Conservation (phyloP, 92 coral and sea anemone genomes). For the Muricea muricata region DNA sequence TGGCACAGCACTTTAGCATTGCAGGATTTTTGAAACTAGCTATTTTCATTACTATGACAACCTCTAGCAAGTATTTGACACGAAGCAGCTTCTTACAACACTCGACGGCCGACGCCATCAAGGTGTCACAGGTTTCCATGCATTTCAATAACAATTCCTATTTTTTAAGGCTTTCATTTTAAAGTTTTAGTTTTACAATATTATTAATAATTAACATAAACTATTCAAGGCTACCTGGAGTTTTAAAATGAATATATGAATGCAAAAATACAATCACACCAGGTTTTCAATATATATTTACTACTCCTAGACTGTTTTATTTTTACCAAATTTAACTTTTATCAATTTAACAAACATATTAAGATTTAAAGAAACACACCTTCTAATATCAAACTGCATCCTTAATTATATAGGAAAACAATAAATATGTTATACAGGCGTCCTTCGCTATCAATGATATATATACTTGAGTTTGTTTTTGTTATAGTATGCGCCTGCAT, state of each 20-base stretch:
- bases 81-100: too few species aligned
- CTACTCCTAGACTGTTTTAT: not conserved
- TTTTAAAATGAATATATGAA: too few species aligned
- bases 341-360: not conserved
- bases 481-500: slow-evolving; percentile 30
- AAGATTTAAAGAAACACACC: slow-evolving; percentile 54
- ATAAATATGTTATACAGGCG: not conserved
- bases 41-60: not conserved
- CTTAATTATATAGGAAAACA: not conserved
- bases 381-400: slow-evolving; percentile 88
- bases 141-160: too few species aligned
- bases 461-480: not conserved
- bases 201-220: not conserved
- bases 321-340: not conserved
- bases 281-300: too few species aligned
- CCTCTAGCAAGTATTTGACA: not conserved
- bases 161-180: not conserved
- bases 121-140: not conserved
- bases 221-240: too few species aligned
- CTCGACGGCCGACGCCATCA: slow-evolving; percentile 25
- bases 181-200: not conserved
- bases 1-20: too few species aligned
- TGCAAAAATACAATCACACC: too few species aligned
- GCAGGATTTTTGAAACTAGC: not conserved
- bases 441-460: not conserved